Base-by-base conservation (phyloP, 2,797 vertebrate species). In the Pseudochirops corinnae region DNA sequence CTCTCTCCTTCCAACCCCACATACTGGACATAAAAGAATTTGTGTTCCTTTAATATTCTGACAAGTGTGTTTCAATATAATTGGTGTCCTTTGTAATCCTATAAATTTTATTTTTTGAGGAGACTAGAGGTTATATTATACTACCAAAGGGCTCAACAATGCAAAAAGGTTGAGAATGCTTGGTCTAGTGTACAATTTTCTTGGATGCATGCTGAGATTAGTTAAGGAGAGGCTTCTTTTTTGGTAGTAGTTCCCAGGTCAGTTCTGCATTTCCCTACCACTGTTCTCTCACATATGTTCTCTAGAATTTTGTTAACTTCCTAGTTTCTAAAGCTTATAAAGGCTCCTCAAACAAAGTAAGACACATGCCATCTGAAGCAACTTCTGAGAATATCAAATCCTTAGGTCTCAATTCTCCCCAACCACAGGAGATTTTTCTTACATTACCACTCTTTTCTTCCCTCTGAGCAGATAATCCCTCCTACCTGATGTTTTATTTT, bases 391-490 rank as follows among this genome's bases (percentile, higher is more conserved):
- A 39, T n/a, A 74, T 74, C 62, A n/a, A 18, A 74, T 5, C 5
- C n/a, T 39, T 39, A 74, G 33, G 24, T 95, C 9, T 95, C 56
- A 57, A 91, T 93, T 90, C 92, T 82, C 92, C n/a, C 96, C 93
- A 96, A 93, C 87, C 55, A 60, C 93, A 92, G 39, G 60, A 90
- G 50, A 29, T 92, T 87, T 92, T 21, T 52, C 95, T 93, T 93
- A 33, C 3, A 67, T 91, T 52, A 39, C 26, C 33, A 74, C 24
- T n/a, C 53, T n/a, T 67, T 55, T 67, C 24, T 55, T 67, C 3
- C 5, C 50, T 58, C 29, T 90, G 92, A 67, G 90, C 33, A 4
- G 91, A 87, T 62, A 92, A 58, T 91, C 46, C 12, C 6, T 31
- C 93, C 57, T 94, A 31, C 56, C 62, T 91, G n/a, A 21, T 95